Evolutionary conservation across 2,888 invertebrate species (phyloP).

Genomic region (Torymus auratus): DNA sequence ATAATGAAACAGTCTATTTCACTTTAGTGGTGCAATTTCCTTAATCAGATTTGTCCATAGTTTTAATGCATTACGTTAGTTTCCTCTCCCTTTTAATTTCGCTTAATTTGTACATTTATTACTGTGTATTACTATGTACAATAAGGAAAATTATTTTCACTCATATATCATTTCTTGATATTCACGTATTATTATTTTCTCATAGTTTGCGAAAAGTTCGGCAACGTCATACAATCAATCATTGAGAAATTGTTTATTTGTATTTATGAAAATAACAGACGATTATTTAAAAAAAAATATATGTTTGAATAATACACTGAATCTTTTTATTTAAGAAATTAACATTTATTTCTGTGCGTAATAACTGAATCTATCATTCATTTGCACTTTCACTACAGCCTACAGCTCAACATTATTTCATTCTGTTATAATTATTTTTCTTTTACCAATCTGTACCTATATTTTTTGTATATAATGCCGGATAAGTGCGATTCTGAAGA

Average conservation of each 20-base stretch:
- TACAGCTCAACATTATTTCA: no score
- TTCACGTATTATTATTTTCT: conserved; percentile 30
- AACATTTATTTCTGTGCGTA: not conserved
- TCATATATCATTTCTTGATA: conserved; percentile 29
- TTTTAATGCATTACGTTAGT: conserved; percentile 31
- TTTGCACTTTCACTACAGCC: no score
- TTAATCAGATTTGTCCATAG: conserved; percentile 32
- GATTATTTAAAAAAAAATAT: conserved; percentile 43
- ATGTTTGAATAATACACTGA: conserved; percentile 15
- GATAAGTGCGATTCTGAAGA: no score
- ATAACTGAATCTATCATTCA: no score
- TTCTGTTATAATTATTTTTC: no score
- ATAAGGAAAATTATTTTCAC: conserved; percentile 53
- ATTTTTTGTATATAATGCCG: no score
- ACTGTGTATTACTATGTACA: conserved; percentile 51
- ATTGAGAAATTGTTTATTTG: conserved; percentile 35
- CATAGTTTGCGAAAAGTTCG: conserved; percentile 11
- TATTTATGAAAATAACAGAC: conserved; percentile 36
- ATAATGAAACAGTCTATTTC: conserved; percentile 8
- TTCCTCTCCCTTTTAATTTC: conserved; percentile 35
- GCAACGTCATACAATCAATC: conserved; percentile 4
- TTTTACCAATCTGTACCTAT: no score
- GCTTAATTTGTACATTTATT: conserved; percentile 53
- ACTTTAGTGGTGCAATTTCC: conserved; percentile 39
- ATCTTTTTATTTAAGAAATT: conserved; percentile 28